A percentile compares a stretch with the other conserved stretches of the same genome.
Conservation (phyloP, 2,888 invertebrate species). For the Rhingia campestris region DNA sequence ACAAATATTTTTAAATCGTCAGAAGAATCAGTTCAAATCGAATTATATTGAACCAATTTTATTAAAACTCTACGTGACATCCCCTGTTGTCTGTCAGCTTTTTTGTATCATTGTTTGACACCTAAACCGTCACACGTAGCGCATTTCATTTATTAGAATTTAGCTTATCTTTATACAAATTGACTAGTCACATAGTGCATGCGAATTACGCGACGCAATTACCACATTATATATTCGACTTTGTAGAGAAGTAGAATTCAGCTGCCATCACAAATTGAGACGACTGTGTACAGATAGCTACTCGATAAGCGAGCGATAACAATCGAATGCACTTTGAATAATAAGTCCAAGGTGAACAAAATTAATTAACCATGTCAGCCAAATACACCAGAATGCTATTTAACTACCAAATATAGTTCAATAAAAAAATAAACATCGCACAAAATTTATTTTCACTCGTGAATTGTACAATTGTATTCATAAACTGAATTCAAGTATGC, state of each 20-base stretch:
- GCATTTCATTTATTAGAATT: neutral
- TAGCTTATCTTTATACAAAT: neutral
- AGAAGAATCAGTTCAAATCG: no score
- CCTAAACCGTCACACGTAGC: neutral
- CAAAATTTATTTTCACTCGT: no score
- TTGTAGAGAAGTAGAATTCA: neutral
- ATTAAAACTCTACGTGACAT: no score
- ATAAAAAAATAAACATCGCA: no score
- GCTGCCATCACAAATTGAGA: neutral
- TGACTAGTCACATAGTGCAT: neutral
- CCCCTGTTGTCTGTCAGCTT: neutral
- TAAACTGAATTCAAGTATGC: neutral
- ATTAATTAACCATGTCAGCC: slow-evolving; percentile 38
- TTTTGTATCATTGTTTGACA: neutral
- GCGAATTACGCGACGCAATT: neutral
- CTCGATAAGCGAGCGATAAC: slow-evolving; percentile 23
- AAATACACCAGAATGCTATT: slow-evolving; percentile 17
- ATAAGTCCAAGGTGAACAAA: slow-evolving; percentile 40
- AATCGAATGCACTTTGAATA: slow-evolving; percentile 46
- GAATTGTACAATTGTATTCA: neutral
- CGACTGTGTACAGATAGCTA: neutral
- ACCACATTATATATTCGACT: neutral
- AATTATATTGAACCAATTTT: no score
- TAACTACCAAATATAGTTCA: slow-evolving; percentile 1
- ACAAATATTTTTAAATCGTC: no score